Evolutionary conservation across 1,140 invertebrate species (phyloP), one percentile per base, ranked within the genome.

Genomic region (Drosophila sp.): DNA sequence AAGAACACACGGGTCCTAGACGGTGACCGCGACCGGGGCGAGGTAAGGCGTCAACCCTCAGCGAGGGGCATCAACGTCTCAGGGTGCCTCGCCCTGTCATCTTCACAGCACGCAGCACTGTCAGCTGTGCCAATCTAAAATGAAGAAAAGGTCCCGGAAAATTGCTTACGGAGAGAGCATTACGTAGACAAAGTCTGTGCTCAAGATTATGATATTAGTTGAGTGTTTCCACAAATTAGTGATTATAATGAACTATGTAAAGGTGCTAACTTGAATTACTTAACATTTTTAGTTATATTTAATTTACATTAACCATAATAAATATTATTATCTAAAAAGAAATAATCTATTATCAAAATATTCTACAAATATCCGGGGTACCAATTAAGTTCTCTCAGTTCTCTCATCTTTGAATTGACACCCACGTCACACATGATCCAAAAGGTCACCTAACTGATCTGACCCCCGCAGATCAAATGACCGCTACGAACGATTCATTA

Each of bases 11-110:
- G 32, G 14, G 46, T 45, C 50, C 34, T 43, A 67, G 76, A 80
- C 50, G 62, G 73, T 59, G 69, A 71, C 78, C 61, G 78, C 45
- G 77, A 73, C 76, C 66, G 48, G 58, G 81, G 82, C 82, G 75
- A 74, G 70, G 72, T 62, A 43, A 62, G 81, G 82, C 82, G 75
- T 72, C 82, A 87, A 73, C 83, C 78, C 82, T 82, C 81, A 79
- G 67, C 80, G 45, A 66, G 80, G 59, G 69, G 63, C 18, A n/a
- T n/a, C n/a, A 34, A 5, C 40, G 18, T 67, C 70, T 67, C 40
- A 56, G 71, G 71, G 71, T 74, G 57, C 65, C 46, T n/a, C 41
- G 5, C 13, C 27, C 36, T 34, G 32, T 8, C 6, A 9, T 14
- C 7, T 1, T 53, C 16, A 34, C 27, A 53, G 29, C 29, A 53